Evolutionary conservation across 1,140 invertebrate genomes (phyloP).

Genomic region (Onthophagus taurus): DNA sequence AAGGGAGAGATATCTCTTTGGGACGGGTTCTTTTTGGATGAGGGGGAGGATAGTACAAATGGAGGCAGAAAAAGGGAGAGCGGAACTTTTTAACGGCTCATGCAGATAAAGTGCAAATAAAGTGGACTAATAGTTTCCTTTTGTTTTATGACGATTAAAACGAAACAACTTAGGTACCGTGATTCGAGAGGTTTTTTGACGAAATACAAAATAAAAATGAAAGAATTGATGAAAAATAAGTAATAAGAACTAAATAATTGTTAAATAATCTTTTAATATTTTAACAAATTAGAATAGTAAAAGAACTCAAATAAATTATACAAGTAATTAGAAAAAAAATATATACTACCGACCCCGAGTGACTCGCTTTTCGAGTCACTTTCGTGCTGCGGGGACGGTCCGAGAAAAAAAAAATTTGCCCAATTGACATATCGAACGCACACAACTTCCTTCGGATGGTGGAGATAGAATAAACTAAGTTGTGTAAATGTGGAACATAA

Average conservation of each 20-base stretch:
- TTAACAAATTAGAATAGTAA: conserved; percentile 37
- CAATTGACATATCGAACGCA: conserved; percentile 22
- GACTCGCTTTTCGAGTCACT: background rate
- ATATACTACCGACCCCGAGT: background rate
- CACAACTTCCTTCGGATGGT: conserved; percentile 28
- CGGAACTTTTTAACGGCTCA: conserved; percentile 22
- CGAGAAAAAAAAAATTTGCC: conserved; percentile 12
- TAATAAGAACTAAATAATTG: conserved; percentile 32
- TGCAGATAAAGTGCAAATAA: conserved; percentile 34
- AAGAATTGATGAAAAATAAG: conserved; percentile 19
- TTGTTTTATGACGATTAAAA: conserved; percentile 4
- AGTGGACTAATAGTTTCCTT: conserved; percentile 22
- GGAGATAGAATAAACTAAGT: conserved; percentile 14
- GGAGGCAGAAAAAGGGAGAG: conserved; percentile 15
- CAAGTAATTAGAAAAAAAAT: conserved; percentile 12
- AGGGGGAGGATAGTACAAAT: conserved; percentile 16
- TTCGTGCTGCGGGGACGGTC: conserved; percentile 7
- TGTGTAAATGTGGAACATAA: conserved; percentile 37
- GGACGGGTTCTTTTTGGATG: conserved; percentile 2
- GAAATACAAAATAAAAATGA: conserved; percentile 29
- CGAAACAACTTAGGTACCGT: conserved; percentile 7
- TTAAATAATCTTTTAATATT: conserved; percentile 36
- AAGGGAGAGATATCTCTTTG: too few species aligned
- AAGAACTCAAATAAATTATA: conserved; percentile 17
- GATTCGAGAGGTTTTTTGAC: conserved; percentile 20